These are phyloP conservation scores for Oxyscelio sp. DNA, from an alignment of 2,888 invertebrate genomes.

Conservation along the genomic window DNA sequence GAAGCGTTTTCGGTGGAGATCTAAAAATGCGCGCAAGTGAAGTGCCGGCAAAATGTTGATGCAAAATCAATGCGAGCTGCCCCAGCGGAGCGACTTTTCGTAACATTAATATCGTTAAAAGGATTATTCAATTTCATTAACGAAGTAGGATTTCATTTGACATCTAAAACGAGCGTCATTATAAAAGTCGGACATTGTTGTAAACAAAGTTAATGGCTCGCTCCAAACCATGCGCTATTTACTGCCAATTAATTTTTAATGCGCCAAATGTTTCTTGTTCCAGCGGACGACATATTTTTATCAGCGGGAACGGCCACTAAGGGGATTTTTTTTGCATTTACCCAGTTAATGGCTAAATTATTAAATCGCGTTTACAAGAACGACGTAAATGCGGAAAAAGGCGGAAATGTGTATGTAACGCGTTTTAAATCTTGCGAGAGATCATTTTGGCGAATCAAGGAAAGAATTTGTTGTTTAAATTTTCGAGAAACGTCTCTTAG, in stretches of 20 bases:
- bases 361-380: background rate
- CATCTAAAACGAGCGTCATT: background rate
- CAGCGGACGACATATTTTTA: background rate
- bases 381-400: background rate
- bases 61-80: constrained; percentile 10
- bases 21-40: too few relatives aligned
- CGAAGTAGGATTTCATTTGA: constrained; percentile 14
- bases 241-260: constrained; percentile 9
- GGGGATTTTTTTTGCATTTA: background rate
- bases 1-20: background rate
- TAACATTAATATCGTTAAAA: constrained; percentile 19
- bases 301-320: background rate
- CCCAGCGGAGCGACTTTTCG: constrained; percentile 1
- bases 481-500: too few relatives aligned
- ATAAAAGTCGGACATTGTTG: constrained; percentile 15
- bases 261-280: constrained; percentile 5
- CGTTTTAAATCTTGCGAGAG: too few relatives aligned
- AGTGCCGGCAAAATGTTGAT: constrained; percentile 8
- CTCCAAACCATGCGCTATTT: background rate
- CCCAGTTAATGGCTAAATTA: background rate
- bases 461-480: too few relatives aligned
- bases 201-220: constrained; percentile 29
- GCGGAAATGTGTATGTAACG: too few relatives aligned
- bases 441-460: too few relatives aligned
- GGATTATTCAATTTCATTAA: constrained; percentile 30